Evolutionary conservation across 2,888 invertebrate species (phyloP).

Genomic region (Marasmarcha lunaedactyla): DNA sequence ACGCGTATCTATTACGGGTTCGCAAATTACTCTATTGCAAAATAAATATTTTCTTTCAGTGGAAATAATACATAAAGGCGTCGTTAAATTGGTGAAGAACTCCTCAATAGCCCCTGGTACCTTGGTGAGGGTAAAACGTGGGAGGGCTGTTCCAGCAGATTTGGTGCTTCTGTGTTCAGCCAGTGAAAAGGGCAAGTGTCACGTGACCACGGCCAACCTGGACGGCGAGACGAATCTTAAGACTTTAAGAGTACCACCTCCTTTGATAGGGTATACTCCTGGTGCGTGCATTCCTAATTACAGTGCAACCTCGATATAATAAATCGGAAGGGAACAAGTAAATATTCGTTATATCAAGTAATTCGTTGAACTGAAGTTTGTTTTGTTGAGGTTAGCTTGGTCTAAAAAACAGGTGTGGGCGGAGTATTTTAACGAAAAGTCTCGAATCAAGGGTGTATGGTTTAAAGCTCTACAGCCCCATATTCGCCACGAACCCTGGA

Average conservation of each 20-base stretch:
- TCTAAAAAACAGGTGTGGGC: no score
- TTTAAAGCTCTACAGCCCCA: no score
- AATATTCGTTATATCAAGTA: no score
- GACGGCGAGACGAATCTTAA: constrained; percentile 87
- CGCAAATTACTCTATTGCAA: no score
- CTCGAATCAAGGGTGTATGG: no score
- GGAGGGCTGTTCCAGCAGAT: constrained; percentile 86
- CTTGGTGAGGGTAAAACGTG: constrained; percentile 76
- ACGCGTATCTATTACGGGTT: no score
- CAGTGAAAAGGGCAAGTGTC: constrained; percentile 77
- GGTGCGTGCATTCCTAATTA: constrained; percentile 36
- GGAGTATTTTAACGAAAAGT: no score
- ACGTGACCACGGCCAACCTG: constrained; percentile 87
- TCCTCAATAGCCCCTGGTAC: constrained; percentile 80
- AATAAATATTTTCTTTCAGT: constrained; percentile 41
- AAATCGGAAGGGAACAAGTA: no score
- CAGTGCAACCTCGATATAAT: no score
- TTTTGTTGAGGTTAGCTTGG: no score
- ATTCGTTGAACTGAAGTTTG: no score
- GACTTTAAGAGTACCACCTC: constrained; percentile 61
- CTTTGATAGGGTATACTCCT: constrained; percentile 47
- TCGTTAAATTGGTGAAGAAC: constrained; percentile 64
- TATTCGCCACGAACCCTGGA: no score
- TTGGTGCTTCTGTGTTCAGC: constrained; percentile 78
- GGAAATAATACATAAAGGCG: constrained; percentile 68